A percentile compares a stretch with the other conserved stretches of the same genome.
These are phyloP conservation scores for Carduelis carduelis DNA, from an alignment of 2,797 vertebrate species.

Conservation along the genomic window DNA sequence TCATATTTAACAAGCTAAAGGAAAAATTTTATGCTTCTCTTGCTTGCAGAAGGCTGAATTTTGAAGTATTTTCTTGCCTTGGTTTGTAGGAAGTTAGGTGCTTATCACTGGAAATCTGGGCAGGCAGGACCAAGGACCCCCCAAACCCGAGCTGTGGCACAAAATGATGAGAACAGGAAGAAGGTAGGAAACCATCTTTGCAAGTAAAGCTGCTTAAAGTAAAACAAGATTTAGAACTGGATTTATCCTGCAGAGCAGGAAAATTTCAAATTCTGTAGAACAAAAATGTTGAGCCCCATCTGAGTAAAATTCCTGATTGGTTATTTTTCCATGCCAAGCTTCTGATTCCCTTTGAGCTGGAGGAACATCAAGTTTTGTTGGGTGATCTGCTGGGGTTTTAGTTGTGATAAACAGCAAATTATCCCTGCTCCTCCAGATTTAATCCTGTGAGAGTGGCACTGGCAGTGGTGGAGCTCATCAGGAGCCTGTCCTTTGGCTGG, in stretches of 20 bases:
- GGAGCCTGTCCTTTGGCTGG: neutral
- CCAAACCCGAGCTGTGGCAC: constrained; percentile 38
- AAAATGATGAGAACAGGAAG: constrained; percentile 69
- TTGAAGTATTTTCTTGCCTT: neutral
- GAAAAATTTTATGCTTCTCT: neutral
- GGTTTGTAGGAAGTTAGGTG: constrained; percentile 74
- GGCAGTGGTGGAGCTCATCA: neutral
- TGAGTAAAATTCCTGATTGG: neutral
- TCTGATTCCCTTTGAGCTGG: neutral
- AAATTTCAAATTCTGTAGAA: neutral
- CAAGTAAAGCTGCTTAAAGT: neutral
- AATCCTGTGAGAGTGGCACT: neutral
- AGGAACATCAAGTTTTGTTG: neutral
- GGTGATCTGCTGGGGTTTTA: neutral
- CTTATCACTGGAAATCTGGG: constrained; percentile 84
- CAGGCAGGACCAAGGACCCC: constrained; percentile 57
- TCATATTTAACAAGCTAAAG: neutral
- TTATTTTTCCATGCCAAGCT: neutral
- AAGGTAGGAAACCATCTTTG: constrained; percentile 76
- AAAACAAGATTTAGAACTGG: neutral
- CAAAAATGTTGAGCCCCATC: neutral
- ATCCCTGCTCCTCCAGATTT: neutral
- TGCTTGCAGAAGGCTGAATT: neutral
- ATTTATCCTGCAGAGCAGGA: neutral
- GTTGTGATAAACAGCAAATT: neutral